Percentiles rank a stretch among this genome's conserved stretches.
These are phyloP conservation scores for Choreutis nemorana DNA, from an alignment of 2,888 invertebrate genomes.

Conservation along the genomic window DNA sequence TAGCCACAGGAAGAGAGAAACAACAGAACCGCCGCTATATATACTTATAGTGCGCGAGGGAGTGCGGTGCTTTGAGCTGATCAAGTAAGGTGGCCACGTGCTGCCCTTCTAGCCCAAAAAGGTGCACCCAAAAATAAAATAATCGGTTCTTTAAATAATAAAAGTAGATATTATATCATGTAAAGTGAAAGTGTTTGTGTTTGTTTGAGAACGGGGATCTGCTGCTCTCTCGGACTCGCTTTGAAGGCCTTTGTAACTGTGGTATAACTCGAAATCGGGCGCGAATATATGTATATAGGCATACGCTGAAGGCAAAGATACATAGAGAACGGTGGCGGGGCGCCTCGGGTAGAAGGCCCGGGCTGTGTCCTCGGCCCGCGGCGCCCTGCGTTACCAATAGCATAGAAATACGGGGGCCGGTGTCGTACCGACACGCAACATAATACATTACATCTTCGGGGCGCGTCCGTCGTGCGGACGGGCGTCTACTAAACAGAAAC, in stretches of 20 bases:
- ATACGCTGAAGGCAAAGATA: constrained; percentile 54
- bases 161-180: constrained; percentile 40
- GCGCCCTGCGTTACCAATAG: constrained; percentile 47
- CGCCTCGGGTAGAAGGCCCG: constrained; percentile 43
- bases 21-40: constrained; percentile 66
- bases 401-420: constrained; percentile 44
- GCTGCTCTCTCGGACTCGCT: constrained; percentile 69
- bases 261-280: constrained; percentile 45
- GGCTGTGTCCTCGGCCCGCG: constrained; percentile 38
- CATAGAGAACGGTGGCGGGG: constrained; percentile 48
- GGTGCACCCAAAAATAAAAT: constrained; percentile 48
- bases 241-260: constrained; percentile 65
- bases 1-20: constrained; percentile 68
- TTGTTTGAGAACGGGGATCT: constrained; percentile 61
- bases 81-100: constrained; percentile 51
- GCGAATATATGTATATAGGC: constrained; percentile 42
- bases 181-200: constrained; percentile 60
- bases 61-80: constrained; percentile 56
- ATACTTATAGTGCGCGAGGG: constrained; percentile 59
- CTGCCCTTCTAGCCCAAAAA: constrained; percentile 38
- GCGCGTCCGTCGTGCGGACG: constrained; percentile 59
- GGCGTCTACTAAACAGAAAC: constrained; percentile 66
- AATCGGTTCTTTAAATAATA: constrained; percentile 23
- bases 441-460: constrained; percentile 60
- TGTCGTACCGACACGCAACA: constrained; percentile 32